Base-by-base conservation (phyloP, 2,888 invertebrate species). In the Mamestra brassicae region DNA sequence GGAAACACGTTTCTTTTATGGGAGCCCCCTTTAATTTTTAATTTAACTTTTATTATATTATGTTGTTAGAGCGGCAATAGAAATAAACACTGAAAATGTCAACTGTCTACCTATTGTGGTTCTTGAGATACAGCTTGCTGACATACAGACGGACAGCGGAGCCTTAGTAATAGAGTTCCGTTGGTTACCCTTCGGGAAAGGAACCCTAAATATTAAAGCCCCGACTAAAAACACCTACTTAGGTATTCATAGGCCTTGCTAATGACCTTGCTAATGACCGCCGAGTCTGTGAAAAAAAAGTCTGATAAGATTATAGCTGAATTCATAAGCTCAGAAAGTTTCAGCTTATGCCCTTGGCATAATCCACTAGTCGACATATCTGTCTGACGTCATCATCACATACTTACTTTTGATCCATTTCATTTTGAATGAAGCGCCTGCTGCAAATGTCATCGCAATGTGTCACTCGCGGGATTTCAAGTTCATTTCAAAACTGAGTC, bases 401-500 rank as follows among this genome's bases (percentile, higher is more conserved):
- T 17, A 17, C 42, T 15, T 13, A 13, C 7, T 38, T 63, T 34
- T 57, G 34, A 50, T 47, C 38, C 34, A 50, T 34, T 62, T 66
- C 10, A 62, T 65, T 42, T 57, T n/a, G 57, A 55, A 66, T 52
- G 17, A 63, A 61, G 36, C 75, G 80, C 80, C 86, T 80, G 42
- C 47, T 10, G 2, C n/a, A 50, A 54, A 57, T 58, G n/a, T 55
- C 45, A 71, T 57, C 65, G 74, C 80, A 78, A 80, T 63, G 64
- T 73, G 55, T 55, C 64, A 71, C 34, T 38, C 10, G n/a, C 8
- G 50, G 47, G 50, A 66, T 70, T 80, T 82, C 77, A 85, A 77
- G 77, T 76, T 78, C 76, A 80, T 36, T 65, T 50, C 61, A 64
- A 26, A n/a, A 38, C 61, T 80, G 71, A 77, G 66, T 71, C 78